Evolutionary conservation across 2,113 vertebrate genomes (phyloP), one percentile per base, ranked within the genome.

Genomic region (Fukomys damarensis): DNA sequence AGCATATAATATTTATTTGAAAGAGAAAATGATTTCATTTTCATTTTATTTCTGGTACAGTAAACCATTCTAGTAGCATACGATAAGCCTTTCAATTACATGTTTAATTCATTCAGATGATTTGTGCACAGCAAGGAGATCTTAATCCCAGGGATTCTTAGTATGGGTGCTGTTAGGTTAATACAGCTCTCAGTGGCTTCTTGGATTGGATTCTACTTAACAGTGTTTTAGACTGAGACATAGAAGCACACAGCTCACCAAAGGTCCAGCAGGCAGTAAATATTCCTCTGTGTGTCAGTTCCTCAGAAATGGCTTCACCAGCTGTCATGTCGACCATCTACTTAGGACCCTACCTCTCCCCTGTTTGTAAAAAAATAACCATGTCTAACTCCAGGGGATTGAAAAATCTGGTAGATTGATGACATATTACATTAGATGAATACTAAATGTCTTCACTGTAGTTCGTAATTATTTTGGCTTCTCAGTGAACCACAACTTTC

Each of bases 1-100:
- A 95, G 87, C 90, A 96, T 95, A 94, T 96, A 96, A 96, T 97
- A 97, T 96, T 96, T 97, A 98, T 97, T 96, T 97, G 97, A 96
- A 96, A 97, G 88, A 97, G 91, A 88, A 97, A 98, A 97, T 94
- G 41, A 97, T 97, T 97, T 96, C 95, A 97, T 97, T 97, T 97
- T 96, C 96, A 90, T 95, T 95, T 98, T 96, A 97, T 95, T 98
- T 96, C 96, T 96, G 63, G 88, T 96, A 97, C 86, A 96, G 94
- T 70, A 96, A 96, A 92, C 95, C 86, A 95, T 94, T 97, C 35
- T 28, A 94, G 89, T 66, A 93, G 91, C 92, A 70, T 52, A 94
- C 26, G 41, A 80, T 94, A 72, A 95, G 88, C 87, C 90, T 95
- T 98, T 97, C 95, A 91, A 97, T 95, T 95, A 81, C 96, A 95